These are phyloP conservation scores for Eueides isabella DNA, from an alignment of 1,140 invertebrate genomes.

Conservation along the genomic window DNA sequence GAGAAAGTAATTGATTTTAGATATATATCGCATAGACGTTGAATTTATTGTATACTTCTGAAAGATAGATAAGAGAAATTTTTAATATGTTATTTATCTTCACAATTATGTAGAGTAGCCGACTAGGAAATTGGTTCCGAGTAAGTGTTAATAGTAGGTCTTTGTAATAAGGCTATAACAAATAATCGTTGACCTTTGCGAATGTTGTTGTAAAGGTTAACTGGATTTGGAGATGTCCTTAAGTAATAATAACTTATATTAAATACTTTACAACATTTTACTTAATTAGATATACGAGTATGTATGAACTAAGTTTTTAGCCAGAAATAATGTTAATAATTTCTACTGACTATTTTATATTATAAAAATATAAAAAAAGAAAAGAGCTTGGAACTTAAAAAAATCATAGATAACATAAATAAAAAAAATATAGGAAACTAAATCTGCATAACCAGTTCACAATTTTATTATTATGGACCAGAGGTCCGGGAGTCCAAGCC, in stretches of 20 bases:
- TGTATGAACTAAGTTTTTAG: too few relatives aligned
- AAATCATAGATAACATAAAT: neutral
- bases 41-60: conserved; percentile 39
- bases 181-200: conserved; percentile 46
- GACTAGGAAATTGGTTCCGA: neutral
- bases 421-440: neutral
- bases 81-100: neutral
- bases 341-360: too few relatives aligned
- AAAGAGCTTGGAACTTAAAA: too few relatives aligned
- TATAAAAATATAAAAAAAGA: too few relatives aligned
- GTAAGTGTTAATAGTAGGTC: too few relatives aligned
- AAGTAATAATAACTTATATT: conserved; percentile 10
- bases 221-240: conserved; percentile 24
- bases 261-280: neutral
- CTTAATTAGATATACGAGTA: neutral
- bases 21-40: conserved; percentile 46
- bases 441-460: neutral
- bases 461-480: neutral
- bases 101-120: conserved; percentile 27
- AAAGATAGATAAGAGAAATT: conserved; percentile 19
- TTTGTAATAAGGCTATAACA: conserved; percentile 24
- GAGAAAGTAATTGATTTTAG: conserved; percentile 55
- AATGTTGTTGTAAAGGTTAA: conserved; percentile 54
- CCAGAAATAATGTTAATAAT: too few relatives aligned
- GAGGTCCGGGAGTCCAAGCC: conserved; percentile 31